These are phyloP conservation scores for Eremobia ochroleuca DNA, from an alignment of 2,888 invertebrate genomes.

Conservation along the genomic window DNA sequence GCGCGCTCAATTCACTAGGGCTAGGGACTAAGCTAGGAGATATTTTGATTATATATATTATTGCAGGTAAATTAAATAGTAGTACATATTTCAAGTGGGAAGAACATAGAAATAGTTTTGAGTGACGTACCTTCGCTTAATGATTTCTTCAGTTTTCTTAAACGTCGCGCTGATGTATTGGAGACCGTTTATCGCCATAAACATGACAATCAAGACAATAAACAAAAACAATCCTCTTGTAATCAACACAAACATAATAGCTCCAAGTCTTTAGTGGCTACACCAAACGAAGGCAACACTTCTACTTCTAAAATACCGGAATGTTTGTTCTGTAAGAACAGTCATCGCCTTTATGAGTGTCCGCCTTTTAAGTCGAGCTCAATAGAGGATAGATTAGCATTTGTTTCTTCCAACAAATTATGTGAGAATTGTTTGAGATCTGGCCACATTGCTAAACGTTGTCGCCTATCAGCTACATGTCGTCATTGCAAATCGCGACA, in stretches of 20 bases:
- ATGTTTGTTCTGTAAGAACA: constrained; percentile 18
- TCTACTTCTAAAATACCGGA: background rate
- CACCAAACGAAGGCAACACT: constrained; percentile 4
- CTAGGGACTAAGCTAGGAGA: too few species aligned
- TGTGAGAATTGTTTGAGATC: constrained; percentile 3
- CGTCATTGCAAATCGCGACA: background rate
- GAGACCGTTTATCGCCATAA: background rate
- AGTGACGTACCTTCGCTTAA: background rate
- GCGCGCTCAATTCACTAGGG: too few species aligned
- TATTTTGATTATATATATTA: too few species aligned
- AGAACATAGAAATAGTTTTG: too few species aligned
- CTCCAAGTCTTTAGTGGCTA: constrained; percentile 10
- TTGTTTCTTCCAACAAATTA: constrained; percentile 8
- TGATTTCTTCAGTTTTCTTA: background rate
- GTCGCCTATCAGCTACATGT: constrained; percentile 3
- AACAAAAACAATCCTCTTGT: background rate
- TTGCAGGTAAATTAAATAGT: too few species aligned
- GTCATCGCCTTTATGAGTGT: constrained; percentile 4
- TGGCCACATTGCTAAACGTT: background rate
- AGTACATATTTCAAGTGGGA: too few species aligned
- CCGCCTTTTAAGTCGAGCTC: background rate
- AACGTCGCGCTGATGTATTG: background rate
- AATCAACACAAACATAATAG: background rate
- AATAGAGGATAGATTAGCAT: background rate
- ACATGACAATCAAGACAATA: background rate